These are phyloP conservation scores for Nasonia longicornis DNA, from an alignment of 1,140 invertebrate genomes.

Conservation along the genomic window DNA sequence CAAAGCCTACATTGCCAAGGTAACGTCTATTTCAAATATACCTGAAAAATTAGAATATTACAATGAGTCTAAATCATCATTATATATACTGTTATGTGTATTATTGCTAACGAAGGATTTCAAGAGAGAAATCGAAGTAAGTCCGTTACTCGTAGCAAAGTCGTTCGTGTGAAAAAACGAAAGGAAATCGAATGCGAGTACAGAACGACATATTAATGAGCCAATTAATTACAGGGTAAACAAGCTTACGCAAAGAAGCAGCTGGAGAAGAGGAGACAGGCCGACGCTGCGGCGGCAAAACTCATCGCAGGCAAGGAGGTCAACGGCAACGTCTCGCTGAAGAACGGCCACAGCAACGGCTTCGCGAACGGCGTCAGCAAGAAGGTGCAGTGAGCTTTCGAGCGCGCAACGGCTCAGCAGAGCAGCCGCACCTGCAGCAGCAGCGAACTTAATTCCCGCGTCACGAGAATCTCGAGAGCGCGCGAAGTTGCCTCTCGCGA, in stretches of 20 bases:
- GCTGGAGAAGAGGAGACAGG: constrained; percentile 51
- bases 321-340: constrained; percentile 16
- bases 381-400: constrained; percentile 57
- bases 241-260: constrained; percentile 62
- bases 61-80: neutral
- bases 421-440: neutral
- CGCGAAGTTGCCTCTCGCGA: neutral
- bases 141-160: neutral
- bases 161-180: neutral
- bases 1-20: constrained; percentile 83
- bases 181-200: constrained; percentile 6
- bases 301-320: constrained; percentile 19
- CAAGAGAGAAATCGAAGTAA: constrained; percentile 9
- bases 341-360: constrained; percentile 49
- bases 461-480: neutral
- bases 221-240: constrained; percentile 58
- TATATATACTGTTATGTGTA: neutral
- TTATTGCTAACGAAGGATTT: constrained; percentile 36
- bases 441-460: constrained; percentile 12
- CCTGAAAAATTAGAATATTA: neutral
- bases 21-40: constrained; percentile 56
- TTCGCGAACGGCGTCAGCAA: constrained; percentile 59
- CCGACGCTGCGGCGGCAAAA: neutral
- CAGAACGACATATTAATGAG: neutral
- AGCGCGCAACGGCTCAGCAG: neutral